These are phyloP conservation scores for Brachionus rotundiformis DNA, from an alignment of 1,140 invertebrate species.

Conservation along the genomic window DNA sequence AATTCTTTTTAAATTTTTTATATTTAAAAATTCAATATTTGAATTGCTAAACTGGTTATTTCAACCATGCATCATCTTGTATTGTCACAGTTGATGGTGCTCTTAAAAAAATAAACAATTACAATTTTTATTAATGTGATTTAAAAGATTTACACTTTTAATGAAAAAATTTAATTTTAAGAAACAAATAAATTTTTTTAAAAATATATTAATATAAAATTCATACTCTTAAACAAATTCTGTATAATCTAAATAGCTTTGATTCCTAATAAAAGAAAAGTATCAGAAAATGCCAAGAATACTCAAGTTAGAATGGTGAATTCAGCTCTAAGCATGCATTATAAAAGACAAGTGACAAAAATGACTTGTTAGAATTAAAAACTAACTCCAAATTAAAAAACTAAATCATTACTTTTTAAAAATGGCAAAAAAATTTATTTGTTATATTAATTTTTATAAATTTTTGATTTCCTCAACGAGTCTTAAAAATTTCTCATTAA, in stretches of 20 bases:
- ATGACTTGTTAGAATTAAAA: neutral
- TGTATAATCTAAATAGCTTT: neutral
- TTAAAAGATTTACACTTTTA: no score
- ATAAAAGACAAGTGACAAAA: neutral
- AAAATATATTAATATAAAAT: no score
- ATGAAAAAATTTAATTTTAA: no score
- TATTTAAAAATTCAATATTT: neutral
- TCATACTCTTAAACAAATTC: neutral
- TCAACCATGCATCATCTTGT: constrained; percentile 60
- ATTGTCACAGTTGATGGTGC: constrained; percentile 60
- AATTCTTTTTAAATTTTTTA: neutral
- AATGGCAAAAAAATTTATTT: constrained; percentile 31
- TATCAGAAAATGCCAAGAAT: neutral
- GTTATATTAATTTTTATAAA: constrained; percentile 16
- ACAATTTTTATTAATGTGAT: neutral
- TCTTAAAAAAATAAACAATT: constrained; percentile 53
- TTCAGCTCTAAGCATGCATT: neutral
- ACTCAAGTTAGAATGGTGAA: neutral
- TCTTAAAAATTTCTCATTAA: constrained; percentile 24
- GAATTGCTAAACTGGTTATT: constrained; percentile 22
- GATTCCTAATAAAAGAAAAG: neutral
- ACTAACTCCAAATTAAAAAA: neutral
- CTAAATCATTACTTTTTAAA: neutral
- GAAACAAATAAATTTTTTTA: constrained; percentile 32
- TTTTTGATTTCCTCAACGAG: constrained; percentile 50